A percentile compares a stretch with the other conserved stretches of the same genome.
These are phyloP conservation scores for Diabrotica undecimpunctata DNA, from an alignment of 1,140 invertebrate genomes.

Conservation along the genomic window DNA sequence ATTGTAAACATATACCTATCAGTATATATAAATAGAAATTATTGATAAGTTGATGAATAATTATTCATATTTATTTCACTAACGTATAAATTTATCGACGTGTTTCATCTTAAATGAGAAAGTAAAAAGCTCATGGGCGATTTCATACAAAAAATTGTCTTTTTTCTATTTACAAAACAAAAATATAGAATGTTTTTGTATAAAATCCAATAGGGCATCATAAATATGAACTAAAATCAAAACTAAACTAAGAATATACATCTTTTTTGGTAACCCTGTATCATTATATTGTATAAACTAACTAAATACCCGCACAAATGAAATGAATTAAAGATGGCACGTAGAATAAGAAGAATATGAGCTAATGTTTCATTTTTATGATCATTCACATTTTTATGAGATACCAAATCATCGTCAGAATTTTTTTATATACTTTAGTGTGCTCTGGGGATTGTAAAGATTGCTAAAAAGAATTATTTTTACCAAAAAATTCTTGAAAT, in stretches of 20 bases:
- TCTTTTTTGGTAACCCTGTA: constrained; percentile 22
- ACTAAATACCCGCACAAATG: constrained; percentile 8
- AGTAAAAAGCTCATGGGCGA: neutral
- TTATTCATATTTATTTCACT: neutral
- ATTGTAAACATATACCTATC: too few relatives aligned
- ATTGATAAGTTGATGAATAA: neutral
- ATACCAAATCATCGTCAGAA: too few relatives aligned
- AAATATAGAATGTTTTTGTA: constrained; percentile 13
- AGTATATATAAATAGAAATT: too few relatives aligned
- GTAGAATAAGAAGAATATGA: neutral
- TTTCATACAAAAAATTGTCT: constrained; percentile 10
- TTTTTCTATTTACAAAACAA: constrained; percentile 18
- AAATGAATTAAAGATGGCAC: constrained; percentile 14
- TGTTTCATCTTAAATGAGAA: neutral
- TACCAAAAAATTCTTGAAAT: too few relatives aligned
- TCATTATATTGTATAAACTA: constrained; percentile 6
- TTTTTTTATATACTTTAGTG: too few relatives aligned
- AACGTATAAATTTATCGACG: neutral
- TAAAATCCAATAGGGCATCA: constrained; percentile 6
- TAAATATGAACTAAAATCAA: constrained; percentile 4
- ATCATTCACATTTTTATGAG: too few relatives aligned
- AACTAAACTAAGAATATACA: constrained; percentile 4
- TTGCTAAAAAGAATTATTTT: too few relatives aligned
- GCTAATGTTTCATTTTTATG: too few relatives aligned
- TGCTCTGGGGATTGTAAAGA: too few relatives aligned